phyloP scores from a whole-genome alignment of 2,888 invertebrate genomes.

The Trissoscelio sp. region DNA sequence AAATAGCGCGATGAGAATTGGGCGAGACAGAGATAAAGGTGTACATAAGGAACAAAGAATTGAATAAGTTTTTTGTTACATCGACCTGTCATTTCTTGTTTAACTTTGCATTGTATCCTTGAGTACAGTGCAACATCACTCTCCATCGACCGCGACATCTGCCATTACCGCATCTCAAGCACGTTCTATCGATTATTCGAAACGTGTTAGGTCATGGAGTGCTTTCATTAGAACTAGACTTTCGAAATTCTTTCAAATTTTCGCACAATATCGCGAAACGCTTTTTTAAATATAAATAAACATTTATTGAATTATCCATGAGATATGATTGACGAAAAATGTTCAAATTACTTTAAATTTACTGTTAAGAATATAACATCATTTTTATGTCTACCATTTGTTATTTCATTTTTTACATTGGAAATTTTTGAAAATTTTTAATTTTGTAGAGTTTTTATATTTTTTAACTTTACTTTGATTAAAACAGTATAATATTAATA shows the following conservation, averaged over 20 bases:
- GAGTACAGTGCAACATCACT: slow-evolving; percentile 48
- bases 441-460: too few relatives aligned
- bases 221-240: slow-evolving; percentile 50
- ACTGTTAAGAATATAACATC: too few relatives aligned
- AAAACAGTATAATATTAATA: too few relatives aligned
- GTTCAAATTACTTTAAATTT: too few relatives aligned
- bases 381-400: too few relatives aligned
- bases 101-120: slow-evolving; percentile 47
- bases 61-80: slow-evolving; percentile 38
- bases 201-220: slow-evolving; percentile 61
- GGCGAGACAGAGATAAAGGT: neutral
- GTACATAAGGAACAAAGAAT: slow-evolving; percentile 13
- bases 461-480: too few relatives aligned
- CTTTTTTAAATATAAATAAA: slow-evolving; percentile 1
- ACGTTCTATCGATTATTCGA: slow-evolving; percentile 66
- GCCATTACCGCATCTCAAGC: slow-evolving; percentile 65
- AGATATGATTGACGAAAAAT: too few relatives aligned
- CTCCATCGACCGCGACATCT: slow-evolving; percentile 56
- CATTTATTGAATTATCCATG: too few relatives aligned
- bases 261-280: neutral
- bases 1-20: neutral
- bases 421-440: too few relatives aligned
- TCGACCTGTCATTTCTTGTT: slow-evolving; percentile 53
- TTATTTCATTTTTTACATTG: too few relatives aligned
- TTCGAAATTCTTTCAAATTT: slow-evolving; percentile 27